phyloP scores from a whole-genome alignment of 2,797 vertebrate species.

The Micrastur ruficollis region DNA sequence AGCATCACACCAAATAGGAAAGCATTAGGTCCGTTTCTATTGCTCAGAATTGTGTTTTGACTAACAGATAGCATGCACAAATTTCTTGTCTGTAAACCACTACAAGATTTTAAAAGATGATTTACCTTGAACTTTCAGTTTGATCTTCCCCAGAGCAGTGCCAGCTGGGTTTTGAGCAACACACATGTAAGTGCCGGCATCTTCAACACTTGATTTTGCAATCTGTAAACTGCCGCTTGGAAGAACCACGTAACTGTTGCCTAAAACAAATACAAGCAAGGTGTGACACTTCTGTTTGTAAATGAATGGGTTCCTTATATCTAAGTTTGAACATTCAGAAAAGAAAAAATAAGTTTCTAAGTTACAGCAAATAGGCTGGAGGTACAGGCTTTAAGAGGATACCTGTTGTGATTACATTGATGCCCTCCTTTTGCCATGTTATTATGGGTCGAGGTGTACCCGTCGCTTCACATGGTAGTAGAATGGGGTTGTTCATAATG shows the following conservation, averaged over 20 bases:
- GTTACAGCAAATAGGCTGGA: background rate
- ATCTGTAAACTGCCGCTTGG: slow-evolving; percentile 89
- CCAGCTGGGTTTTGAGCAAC: slow-evolving; percentile 95
- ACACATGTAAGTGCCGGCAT: slow-evolving; percentile 92
- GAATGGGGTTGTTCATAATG: slow-evolving; percentile 86
- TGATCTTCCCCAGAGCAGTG: slow-evolving; percentile 92
- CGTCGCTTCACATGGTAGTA: slow-evolving; percentile 85
- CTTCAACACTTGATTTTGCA: slow-evolving; percentile 79
- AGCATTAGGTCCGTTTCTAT: background rate
- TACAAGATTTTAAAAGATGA: background rate
- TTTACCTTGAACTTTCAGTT: slow-evolving; percentile 91
- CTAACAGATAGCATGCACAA: background rate
- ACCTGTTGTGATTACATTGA: slow-evolving; percentile 85
- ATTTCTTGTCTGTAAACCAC: background rate
- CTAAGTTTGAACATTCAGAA: background rate
- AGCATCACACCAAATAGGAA: background rate
- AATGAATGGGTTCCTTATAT: background rate
- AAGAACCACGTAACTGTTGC: slow-evolving; percentile 79
- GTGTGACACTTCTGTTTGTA: background rate
- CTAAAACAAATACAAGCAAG: slow-evolving; percentile 64
- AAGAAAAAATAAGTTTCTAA: background rate
- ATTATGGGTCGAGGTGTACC: slow-evolving; percentile 89
- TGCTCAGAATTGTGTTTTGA: background rate
- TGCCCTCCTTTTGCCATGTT: slow-evolving; percentile 96
- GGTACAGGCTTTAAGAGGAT: background rate